phyloP scores from a whole-genome alignment of 1,140 invertebrate genomes.

The Armadillidium nasatum region DNA sequence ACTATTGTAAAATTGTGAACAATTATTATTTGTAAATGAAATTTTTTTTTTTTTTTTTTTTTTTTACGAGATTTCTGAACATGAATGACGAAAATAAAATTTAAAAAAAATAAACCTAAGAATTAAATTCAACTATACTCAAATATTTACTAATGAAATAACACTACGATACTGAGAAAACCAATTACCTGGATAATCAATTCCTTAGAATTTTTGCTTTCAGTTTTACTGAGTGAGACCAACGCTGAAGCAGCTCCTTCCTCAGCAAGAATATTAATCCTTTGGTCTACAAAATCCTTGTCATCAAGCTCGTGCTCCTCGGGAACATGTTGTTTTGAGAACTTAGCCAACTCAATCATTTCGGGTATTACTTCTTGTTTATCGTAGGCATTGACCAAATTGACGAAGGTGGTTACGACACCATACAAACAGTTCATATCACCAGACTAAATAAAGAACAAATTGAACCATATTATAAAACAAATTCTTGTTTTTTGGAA shows the following conservation, averaged over 20 bases:
- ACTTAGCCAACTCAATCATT: slow-evolving; percentile 95
- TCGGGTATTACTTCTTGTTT: slow-evolving; percentile 96
- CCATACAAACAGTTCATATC: slow-evolving; percentile 84
- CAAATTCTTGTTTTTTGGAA: too few relatives aligned
- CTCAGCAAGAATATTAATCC: slow-evolving; percentile 71
- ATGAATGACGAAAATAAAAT: neutral
- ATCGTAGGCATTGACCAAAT: slow-evolving; percentile 96
- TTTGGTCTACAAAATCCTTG: slow-evolving; percentile 80
- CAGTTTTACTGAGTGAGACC: slow-evolving; percentile 83
- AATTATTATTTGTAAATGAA: too few relatives aligned
- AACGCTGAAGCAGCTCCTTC: slow-evolving; percentile 82
- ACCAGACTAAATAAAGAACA: slow-evolving; percentile 51
- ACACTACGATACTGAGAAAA: neutral
- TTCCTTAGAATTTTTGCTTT: slow-evolving; percentile 86
- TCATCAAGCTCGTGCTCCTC: slow-evolving; percentile 94
- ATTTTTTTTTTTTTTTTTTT: too few relatives aligned
- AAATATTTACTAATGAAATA: neutral
- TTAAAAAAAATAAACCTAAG: neutral
- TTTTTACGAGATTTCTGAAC: too few relatives aligned
- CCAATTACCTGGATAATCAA: slow-evolving; percentile 64
- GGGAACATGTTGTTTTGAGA: slow-evolving; percentile 98
- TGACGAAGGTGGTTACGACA: slow-evolving; percentile 90
- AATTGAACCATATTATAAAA: neutral
- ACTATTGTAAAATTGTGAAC: too few relatives aligned
- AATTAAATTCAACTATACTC: neutral